phyloP scores from a whole-genome alignment of 2,888 invertebrate species.

The Archaeoteleia sp. region DNA sequence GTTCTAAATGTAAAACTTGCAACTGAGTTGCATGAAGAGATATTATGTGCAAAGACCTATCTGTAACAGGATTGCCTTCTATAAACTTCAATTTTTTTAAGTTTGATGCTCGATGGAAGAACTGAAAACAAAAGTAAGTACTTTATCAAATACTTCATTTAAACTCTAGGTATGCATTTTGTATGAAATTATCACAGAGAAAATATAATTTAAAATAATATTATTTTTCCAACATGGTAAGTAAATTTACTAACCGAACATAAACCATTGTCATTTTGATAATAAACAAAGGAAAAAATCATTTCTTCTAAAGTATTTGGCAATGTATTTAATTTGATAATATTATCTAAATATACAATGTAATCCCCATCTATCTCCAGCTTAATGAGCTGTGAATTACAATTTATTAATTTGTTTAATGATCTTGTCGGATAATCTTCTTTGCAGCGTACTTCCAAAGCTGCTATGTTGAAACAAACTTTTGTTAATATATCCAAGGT shows the following conservation, averaged over 20 bases:
- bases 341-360: conserved; percentile 8
- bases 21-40: conserved; percentile 24
- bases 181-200: no score
- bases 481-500: conserved; percentile 21
- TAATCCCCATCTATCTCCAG: conserved; percentile 34
- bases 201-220: not conserved
- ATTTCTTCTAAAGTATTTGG: conserved; percentile 23
- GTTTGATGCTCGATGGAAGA: conserved; percentile 23
- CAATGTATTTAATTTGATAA: conserved; percentile 6
- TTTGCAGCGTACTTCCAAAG: conserved; percentile 21
- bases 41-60: conserved; percentile 8
- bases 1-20: conserved; percentile 34
- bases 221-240: not conserved
- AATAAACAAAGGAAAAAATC: conserved; percentile 24
- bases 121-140: conserved; percentile 30
- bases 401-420: conserved; percentile 15
- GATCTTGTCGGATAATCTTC: not conserved
- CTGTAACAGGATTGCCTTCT: conserved; percentile 30
- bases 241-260: conserved; percentile 18
- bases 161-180: no score
- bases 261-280: conserved; percentile 10
- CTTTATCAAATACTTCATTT: no score
- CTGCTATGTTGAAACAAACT: conserved; percentile 14
- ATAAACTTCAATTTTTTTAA: conserved; percentile 38
- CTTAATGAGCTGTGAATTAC: conserved; percentile 12